Base-by-base conservation (phyloP, 2,888 invertebrate species). In the Hirtodrosophila alboralis region DNA sequence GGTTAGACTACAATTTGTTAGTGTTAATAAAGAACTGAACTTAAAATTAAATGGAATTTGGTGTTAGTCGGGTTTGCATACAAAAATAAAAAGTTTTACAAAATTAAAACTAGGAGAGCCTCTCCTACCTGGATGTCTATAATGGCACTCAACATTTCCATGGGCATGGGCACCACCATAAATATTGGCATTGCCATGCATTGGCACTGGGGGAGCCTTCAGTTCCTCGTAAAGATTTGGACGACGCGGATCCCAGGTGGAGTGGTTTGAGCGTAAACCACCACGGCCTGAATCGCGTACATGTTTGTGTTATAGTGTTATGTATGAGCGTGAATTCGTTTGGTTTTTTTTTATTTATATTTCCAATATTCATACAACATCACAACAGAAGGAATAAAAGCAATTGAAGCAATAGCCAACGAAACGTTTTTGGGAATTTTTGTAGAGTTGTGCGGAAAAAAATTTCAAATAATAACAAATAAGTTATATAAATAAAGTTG, bases 241-340 rank as follows among this genome's bases (percentile, higher is more conserved):
- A 41, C 96, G 93, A 73, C 96, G 93, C 76, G 96, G 96, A 92
- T 96, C 96, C 96, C 96, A 96, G 89, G 96, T 96, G 51, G 96
- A 95, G 91, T 94, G 94, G 90, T 89, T 91, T 54, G 91, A 90
- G 58, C 90, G 90, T 72, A 89, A 81, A 65, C 85, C 85, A 78
- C 89, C 87, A 73, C 90, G 90, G 74, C 88, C 90, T 90, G 72
- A 84, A 63, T 53, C 18, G 13, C 28, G n/a, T 70, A 38, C 38
- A 33, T 66, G 27, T 38, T 48, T 38, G 49, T 60, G 43, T 51
- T 37, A 38, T 23, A 38, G 43, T 77, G 47, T 40, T 48, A 36
- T 61, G 53, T 66, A 37, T 41, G 27, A 58, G 52, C 51, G 30
- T 57, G 43, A 43, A 44, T 45, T 37, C 57, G 12, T 64, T 18